Evolutionary conservation across 2,888 invertebrate genomes (phyloP).

Genomic region (Myathropa florea): DNA sequence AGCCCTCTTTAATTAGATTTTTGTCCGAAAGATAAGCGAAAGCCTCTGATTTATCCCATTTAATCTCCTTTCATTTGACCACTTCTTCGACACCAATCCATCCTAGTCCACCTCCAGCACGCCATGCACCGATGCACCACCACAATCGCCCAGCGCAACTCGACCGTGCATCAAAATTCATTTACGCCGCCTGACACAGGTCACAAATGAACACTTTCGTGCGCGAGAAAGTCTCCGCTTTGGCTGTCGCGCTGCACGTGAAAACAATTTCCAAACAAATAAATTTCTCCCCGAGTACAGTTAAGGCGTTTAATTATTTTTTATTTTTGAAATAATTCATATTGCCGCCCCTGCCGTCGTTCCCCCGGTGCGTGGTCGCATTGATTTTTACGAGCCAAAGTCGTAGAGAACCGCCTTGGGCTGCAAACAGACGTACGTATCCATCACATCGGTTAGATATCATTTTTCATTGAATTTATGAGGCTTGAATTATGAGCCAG

Average conservation of each 20-base stretch:
- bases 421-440: slow-evolving; percentile 18
- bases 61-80: neutral
- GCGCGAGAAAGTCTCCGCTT: slow-evolving; percentile 39
- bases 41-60: neutral
- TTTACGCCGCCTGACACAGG: slow-evolving; percentile 46
- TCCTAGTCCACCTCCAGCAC: neutral
- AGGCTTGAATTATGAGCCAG: slow-evolving; percentile 65
- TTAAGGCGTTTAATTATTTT: slow-evolving; percentile 60
- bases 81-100: neutral
- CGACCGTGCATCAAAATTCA: slow-evolving; percentile 52
- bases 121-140: slow-evolving; percentile 39
- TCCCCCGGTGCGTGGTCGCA: neutral
- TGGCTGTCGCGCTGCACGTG: slow-evolving; percentile 19
- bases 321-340: slow-evolving; percentile 26
- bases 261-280: slow-evolving; percentile 49
- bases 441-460: slow-evolving; percentile 62
- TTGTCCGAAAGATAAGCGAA: neutral
- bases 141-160: slow-evolving; percentile 26
- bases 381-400: slow-evolving; percentile 48
- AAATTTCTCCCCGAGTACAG: slow-evolving; percentile 56
- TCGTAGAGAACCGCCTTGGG: slow-evolving; percentile 12
- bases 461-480: slow-evolving; percentile 67
- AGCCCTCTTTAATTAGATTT: too few relatives aligned
- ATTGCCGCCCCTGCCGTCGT: neutral
- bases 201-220: slow-evolving; percentile 29